Percentiles rank a stretch among this genome's conserved stretches.
phyloP scores from a whole-genome alignment of 1,140 invertebrate genomes.

The Pogonognathellus flavescens region DNA sequence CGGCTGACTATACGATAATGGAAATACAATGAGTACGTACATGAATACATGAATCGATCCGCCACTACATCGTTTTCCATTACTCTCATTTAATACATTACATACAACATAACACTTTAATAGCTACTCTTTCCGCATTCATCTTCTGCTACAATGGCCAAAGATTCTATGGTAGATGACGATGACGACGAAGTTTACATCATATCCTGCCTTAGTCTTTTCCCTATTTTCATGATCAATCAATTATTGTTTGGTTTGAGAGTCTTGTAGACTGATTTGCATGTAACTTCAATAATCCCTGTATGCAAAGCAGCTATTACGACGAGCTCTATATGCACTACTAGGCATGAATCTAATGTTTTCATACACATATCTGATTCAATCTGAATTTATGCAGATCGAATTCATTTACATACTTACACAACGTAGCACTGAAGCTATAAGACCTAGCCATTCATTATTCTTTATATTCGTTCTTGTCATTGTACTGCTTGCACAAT shows the following conservation, averaged over 20 bases:
- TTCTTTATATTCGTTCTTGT: conserved; percentile 26
- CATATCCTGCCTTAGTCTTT: conserved; percentile 20
- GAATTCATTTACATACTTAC: conserved; percentile 37
- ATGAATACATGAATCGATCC: conserved; percentile 27
- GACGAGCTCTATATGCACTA: neutral
- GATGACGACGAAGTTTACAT: neutral
- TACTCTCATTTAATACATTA: conserved; percentile 47
- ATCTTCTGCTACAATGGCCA: conserved; percentile 20
- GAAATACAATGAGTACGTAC: neutral
- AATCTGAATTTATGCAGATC: conserved; percentile 49
- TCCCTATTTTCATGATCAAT: conserved; percentile 41
- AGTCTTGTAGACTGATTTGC: conserved; percentile 32
- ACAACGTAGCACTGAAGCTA: neutral
- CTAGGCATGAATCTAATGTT: neutral
- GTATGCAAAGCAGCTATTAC: neutral
- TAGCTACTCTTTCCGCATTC: conserved; percentile 48
- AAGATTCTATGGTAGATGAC: neutral
- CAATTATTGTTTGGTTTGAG: conserved; percentile 16
- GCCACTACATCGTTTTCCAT: conserved; percentile 40
- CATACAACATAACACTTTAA: conserved; percentile 18
- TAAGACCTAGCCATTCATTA: conserved; percentile 10
- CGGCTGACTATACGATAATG: neutral
- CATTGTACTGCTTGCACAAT: conserved; percentile 28
- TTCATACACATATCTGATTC: conserved; percentile 39
- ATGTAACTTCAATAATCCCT: conserved; percentile 27